Base-by-base conservation (phyloP, 1,140 invertebrate species). In the Arion vulgaris region DNA sequence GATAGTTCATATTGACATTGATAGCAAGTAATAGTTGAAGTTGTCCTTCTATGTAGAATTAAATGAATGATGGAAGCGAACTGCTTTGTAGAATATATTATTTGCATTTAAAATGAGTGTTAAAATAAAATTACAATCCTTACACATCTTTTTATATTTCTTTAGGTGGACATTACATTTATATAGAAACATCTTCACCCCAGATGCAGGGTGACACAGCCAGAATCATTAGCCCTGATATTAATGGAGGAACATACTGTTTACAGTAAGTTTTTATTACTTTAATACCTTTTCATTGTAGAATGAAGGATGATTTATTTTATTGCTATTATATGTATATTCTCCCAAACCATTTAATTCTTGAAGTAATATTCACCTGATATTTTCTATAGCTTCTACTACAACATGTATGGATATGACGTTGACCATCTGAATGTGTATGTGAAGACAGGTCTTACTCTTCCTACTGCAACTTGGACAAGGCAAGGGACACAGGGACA, bases 81-180 rank as follows among this genome's bases (percentile, higher is more conserved):
- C n/a, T n/a, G n/a, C n/a, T n/a, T n/a, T n/a, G n/a, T n/a, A n/a
- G n/a, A n/a, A n/a, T n/a, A n/a, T n/a, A n/a, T n/a, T n/a, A n/a
- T n/a, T n/a, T n/a, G n/a, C n/a, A n/a, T n/a, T n/a, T n/a, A n/a
- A n/a, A n/a, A n/a, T n/a, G n/a, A n/a, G n/a, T n/a, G n/a, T n/a
- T n/a, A n/a, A n/a, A n/a, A n/a, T n/a, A n/a, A n/a, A n/a, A n/a
- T 45, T 45, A 45, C 15, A 45, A 15, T 15, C 41, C 15, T 45
- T 15, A 45, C 41, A 45, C 5, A 45, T 45, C 19, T 95, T 96
- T 88, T n/a, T n/a, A n/a, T 69, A 32, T 78, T 83, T 81, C 39
- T n/a, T 62, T 75, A 76, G 62, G 90, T 85, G 93, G 92, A 28
- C 81, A 85, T 51, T 91, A 90, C 80, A 73, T 89, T 78, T 89